Evolutionary conservation across 1,140 invertebrate species (phyloP).

Genomic region (Brachionus rotundiformis): DNA sequence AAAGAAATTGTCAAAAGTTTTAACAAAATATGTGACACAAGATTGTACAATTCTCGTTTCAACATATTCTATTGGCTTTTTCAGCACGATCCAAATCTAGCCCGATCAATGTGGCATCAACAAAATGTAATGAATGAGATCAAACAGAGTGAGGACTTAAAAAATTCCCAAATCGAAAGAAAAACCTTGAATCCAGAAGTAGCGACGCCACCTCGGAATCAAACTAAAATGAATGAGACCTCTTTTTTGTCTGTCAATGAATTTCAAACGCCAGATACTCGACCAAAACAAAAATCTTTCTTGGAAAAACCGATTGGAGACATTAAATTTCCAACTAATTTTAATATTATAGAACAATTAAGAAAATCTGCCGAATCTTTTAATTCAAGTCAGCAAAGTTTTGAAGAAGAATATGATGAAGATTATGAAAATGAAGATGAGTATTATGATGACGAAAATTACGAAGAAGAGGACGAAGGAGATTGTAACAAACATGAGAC

Average conservation of each 20-base stretch:
- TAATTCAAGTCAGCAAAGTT: slow-evolving; percentile 18
- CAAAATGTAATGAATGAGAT: slow-evolving; percentile 37
- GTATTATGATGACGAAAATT: slow-evolving; percentile 8
- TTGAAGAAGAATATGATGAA: background rate
- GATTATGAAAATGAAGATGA: background rate
- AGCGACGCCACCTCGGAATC: slow-evolving; percentile 6
- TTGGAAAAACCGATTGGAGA: slow-evolving; percentile 38
- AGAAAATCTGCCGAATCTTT: slow-evolving; percentile 29
- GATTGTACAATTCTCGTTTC: background rate
- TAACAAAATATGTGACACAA: background rate
- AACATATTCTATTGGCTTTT: slow-evolving; percentile 38
- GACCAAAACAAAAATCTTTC: background rate
- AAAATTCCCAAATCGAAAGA: background rate
- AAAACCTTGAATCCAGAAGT: background rate
- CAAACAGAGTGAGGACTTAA: background rate
- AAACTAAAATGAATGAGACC: slow-evolving; percentile 16
- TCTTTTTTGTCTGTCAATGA: slow-evolving; percentile 48
- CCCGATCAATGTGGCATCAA: slow-evolving; percentile 22
- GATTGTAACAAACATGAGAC: background rate
- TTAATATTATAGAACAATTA: slow-evolving; percentile 7
- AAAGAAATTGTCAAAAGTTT: slow-evolving; percentile 1
- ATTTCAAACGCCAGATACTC: slow-evolving; percentile 31
- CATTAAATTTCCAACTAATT: background rate
- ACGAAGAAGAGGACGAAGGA: background rate
- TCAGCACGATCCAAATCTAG: slow-evolving; percentile 27